Percentiles rank a stretch among this genome's conserved stretches.
Evolutionary conservation across 2,797 vertebrate species (phyloP).

Genomic region (Todus mexicanus): DNA sequence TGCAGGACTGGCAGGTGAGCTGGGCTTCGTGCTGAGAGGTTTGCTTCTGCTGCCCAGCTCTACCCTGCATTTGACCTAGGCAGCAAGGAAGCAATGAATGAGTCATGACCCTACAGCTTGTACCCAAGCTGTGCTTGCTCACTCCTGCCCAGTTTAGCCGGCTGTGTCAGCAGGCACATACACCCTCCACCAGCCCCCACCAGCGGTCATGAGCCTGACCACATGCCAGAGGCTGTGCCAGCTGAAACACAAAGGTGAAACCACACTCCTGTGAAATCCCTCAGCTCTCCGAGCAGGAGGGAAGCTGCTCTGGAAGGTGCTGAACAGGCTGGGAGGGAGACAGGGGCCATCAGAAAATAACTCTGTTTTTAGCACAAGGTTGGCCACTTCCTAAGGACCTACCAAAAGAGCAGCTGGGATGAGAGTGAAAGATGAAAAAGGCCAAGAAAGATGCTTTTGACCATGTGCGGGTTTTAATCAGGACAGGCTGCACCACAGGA

Average conservation of each 20-base stretch:
- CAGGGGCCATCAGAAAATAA: not conserved
- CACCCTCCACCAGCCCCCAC: not conserved
- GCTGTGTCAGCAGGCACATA: not conserved
- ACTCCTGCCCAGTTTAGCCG: not conserved
- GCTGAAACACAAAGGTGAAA: not conserved
- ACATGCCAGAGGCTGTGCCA: not conserved
- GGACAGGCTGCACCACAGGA: not conserved
- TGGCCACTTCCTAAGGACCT: not conserved
- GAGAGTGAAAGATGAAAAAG: not conserved
- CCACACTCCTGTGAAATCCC: not conserved
- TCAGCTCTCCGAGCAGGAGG: not conserved
- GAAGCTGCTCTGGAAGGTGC: not conserved
- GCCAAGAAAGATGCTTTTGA: not conserved
- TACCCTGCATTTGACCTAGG: not conserved
- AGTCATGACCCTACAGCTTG: accelerated
- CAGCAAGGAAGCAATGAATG: not conserved
- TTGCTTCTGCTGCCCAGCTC: not conserved
- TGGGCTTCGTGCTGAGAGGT: not conserved
- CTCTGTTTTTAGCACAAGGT: not conserved
- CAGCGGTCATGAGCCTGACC: accelerated
- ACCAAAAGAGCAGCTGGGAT: not conserved
- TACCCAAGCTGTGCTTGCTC: accelerated
- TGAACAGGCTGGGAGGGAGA: not conserved
- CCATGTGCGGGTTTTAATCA: not conserved
- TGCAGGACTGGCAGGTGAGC: not conserved